Conservation (phyloP, 2,113 vertebrate species). For the Rallus limicola region DNA sequence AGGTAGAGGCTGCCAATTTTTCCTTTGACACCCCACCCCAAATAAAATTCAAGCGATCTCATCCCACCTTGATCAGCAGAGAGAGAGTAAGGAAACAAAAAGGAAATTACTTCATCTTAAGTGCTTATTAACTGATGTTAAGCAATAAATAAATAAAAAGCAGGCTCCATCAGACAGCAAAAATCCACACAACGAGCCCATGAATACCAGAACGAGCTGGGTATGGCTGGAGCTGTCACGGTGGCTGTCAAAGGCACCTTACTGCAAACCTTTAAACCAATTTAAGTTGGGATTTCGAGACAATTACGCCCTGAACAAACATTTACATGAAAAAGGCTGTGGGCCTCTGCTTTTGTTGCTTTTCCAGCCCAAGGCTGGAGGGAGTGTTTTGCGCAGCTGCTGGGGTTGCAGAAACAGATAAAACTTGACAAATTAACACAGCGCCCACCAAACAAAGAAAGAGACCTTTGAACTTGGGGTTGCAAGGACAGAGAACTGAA, state of each 20-base stretch:
- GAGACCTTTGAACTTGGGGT: background rate
- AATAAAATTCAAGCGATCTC: conserved; percentile 37
- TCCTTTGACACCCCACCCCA: background rate
- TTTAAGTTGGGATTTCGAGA: background rate
- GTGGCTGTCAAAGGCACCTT: background rate
- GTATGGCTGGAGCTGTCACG: background rate
- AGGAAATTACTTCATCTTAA: conserved; percentile 43
- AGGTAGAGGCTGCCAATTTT: background rate
- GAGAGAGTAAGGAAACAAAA: conserved; percentile 8
- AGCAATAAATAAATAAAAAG: background rate
- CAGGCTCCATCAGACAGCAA: background rate
- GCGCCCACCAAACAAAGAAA: background rate
- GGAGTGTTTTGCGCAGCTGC: background rate
- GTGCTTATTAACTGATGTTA: background rate
- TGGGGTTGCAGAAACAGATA: background rate
- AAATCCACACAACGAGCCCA: background rate
- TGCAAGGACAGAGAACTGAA: background rate
- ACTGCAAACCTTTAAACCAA: background rate
- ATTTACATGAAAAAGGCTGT: conserved; percentile 20
- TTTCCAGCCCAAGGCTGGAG: background rate
- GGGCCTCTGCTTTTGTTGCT: background rate
- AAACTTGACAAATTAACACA: conserved; percentile 25
- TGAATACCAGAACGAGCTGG: background rate
- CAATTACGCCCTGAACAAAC: background rate
- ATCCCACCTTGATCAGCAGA: background rate